A percentile compares a stretch with the other conserved stretches of the same genome.
Conservation (phyloP, 2,888 invertebrate species). For the Chrysodeixis includens region DNA sequence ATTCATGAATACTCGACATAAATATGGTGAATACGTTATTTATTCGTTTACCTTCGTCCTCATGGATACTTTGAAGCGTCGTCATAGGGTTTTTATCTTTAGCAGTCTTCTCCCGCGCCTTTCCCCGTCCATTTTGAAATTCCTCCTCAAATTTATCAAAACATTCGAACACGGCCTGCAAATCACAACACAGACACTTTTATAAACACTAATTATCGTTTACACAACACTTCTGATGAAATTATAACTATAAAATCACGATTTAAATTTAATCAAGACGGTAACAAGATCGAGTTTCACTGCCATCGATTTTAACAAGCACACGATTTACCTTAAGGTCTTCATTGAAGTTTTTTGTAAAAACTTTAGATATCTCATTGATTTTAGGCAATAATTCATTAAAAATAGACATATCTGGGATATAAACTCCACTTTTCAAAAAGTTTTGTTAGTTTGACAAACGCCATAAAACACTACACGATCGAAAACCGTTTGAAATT, state of each 20-base stretch:
- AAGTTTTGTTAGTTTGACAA: conserved; percentile 74
- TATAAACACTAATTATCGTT: conserved; percentile 10
- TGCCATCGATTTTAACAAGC: conserved; percentile 25
- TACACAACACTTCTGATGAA: conserved; percentile 12
- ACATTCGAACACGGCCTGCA: conserved; percentile 73
- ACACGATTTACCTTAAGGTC: conserved; percentile 77
- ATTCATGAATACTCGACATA: not conserved
- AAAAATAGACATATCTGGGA: conserved; percentile 82
- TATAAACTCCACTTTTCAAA: conserved; percentile 70
- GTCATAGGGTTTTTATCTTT: conserved; percentile 74
- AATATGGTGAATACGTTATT: conserved; percentile 6
- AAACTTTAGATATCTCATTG: conserved; percentile 72
- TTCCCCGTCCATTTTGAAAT: conserved; percentile 68
- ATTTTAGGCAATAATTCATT: conserved; percentile 79
- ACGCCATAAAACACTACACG: conserved; percentile 77
- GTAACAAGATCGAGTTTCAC: conserved; percentile 29
- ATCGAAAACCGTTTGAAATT: conserved; percentile 87
- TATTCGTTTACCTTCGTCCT: conserved; percentile 76
- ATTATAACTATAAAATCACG: conserved; percentile 24
- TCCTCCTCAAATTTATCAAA: conserved; percentile 81
- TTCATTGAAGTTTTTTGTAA: conserved; percentile 72
- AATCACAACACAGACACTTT: conserved; percentile 59
- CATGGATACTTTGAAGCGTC: conserved; percentile 80
- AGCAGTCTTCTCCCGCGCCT: conserved; percentile 69
- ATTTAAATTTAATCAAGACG: conserved; percentile 14